phyloP scores from a whole-genome alignment of 2,888 invertebrate species.

The Caenorhabditis panamensis region DNA sequence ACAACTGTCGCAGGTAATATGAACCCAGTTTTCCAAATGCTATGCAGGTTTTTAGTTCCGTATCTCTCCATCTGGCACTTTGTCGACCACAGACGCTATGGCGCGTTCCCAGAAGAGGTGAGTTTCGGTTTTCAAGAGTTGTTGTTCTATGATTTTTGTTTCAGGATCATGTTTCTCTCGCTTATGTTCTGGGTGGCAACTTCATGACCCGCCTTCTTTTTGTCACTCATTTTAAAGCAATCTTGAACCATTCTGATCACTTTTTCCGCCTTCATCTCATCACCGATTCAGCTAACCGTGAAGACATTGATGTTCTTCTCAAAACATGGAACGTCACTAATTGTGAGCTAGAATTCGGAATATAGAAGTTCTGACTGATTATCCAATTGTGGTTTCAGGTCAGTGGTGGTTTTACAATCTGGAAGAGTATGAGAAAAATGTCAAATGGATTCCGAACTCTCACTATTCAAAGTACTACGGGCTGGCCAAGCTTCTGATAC shows the following conservation, averaged over 20 bases:
- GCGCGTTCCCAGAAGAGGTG: constrained; percentile 49
- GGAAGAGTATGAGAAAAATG: constrained; percentile 39
- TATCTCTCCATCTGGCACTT: constrained; percentile 41
- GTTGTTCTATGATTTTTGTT: not conserved
- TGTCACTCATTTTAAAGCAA: constrained; percentile 54
- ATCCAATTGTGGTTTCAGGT: constrained; percentile 16
- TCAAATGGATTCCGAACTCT: constrained; percentile 68
- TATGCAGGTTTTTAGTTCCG: constrained; percentile 5
- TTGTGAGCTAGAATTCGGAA: constrained; percentile 27
- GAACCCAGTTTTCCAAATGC: not conserved
- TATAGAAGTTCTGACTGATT: too few species aligned
- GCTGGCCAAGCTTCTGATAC: constrained; percentile 63
- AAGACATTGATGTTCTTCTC: constrained; percentile 39
- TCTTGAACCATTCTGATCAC: constrained; percentile 44
- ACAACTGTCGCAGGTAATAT: constrained; percentile 4
- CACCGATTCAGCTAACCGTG: constrained; percentile 43
- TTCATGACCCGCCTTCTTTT: constrained; percentile 46
- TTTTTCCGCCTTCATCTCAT: constrained; percentile 63
- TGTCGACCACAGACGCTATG: constrained; percentile 29
- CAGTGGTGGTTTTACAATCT: constrained; percentile 52
- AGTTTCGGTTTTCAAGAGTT: not conserved
- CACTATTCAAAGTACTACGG: constrained; percentile 67
- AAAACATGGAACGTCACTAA: constrained; percentile 58
- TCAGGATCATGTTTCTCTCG: constrained; percentile 37
- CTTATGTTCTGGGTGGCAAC: constrained; percentile 41